Evolutionary conservation across 1,140 invertebrate species (phyloP).

Genomic region (Halictus rubicundus): DNA sequence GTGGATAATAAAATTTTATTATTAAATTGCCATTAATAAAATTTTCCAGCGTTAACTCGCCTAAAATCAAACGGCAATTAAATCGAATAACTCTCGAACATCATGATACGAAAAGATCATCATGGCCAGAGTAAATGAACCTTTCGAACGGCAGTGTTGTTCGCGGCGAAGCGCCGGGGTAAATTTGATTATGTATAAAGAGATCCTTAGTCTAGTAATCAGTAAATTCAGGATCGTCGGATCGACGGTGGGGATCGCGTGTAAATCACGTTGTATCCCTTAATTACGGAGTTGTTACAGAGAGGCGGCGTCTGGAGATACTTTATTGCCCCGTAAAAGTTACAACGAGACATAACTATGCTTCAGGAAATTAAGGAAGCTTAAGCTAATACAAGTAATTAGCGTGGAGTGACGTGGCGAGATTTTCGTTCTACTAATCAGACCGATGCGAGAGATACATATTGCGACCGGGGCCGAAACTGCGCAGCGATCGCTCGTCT

Average conservation of each 20-base stretch:
- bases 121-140: no score
- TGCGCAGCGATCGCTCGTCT: constrained; percentile 39
- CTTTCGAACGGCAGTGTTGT: no score
- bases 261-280: constrained; percentile 31
- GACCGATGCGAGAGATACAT: constrained; percentile 33
- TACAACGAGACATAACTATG: constrained; percentile 43
- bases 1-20: no score
- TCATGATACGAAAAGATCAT: no score
- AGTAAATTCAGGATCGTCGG: constrained; percentile 1
- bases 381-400: constrained; percentile 56
- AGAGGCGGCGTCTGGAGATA: constrained; percentile 28
- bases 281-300: constrained; percentile 52
- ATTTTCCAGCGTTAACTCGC: no score
- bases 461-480: constrained; percentile 11
- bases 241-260: constrained; percentile 9
- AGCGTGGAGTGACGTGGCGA: constrained; percentile 28
- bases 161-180: no score
- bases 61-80: no score
- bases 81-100: no score
- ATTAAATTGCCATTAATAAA: no score
- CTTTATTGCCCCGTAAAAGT: constrained; percentile 51
- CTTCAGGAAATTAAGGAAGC: constrained; percentile 47
- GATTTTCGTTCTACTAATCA: constrained; percentile 45
- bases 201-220: background rate
- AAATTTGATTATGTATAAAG: background rate